These are phyloP conservation scores for Crotalus tigris DNA, from an alignment of 2,113 vertebrate species.

Conservation along the genomic window DNA sequence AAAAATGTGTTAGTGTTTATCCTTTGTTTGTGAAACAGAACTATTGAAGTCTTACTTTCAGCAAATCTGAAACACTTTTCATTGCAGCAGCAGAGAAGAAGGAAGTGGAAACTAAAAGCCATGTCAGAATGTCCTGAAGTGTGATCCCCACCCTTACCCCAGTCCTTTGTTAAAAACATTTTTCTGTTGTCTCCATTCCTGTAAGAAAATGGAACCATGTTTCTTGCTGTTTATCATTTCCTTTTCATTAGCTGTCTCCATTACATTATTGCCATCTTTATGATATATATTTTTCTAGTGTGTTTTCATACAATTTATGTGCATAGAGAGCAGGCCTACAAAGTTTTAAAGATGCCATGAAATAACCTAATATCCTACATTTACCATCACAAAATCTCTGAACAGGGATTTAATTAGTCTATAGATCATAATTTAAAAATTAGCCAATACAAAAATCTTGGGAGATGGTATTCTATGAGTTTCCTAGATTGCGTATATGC, in stretches of 20 bases:
- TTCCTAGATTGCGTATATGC: neutral
- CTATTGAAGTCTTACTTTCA: slow-evolving; percentile 64
- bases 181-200: slow-evolving; percentile 78
- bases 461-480: neutral
- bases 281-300: slow-evolving; percentile 49
- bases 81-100: slow-evolving; percentile 74
- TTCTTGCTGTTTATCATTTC: slow-evolving; percentile 80
- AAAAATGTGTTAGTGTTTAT: slow-evolving; percentile 39
- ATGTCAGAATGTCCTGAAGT: slow-evolving; percentile 72
- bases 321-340: slow-evolving; percentile 40
- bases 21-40: slow-evolving; percentile 55
- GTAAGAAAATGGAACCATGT: slow-evolving; percentile 72
- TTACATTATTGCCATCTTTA: slow-evolving; percentile 52
- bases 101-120: slow-evolving; percentile 74
- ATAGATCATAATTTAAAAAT: neutral
- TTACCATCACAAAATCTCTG: neutral
- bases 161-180: slow-evolving; percentile 78
- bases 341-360: slow-evolving; percentile 28
- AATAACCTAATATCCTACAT: neutral
- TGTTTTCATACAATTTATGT: slow-evolving; percentile 51
- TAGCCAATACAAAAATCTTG: neutral
- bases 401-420: neutral
- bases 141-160: slow-evolving; percentile 59
- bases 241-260: slow-evolving; percentile 62
- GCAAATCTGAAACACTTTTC: slow-evolving; percentile 67